A percentile compares a stretch with the other conserved stretches of the same genome.
phyloP scores from a whole-genome alignment of 2,888 invertebrate genomes.

The Sclerodermus sp. region DNA sequence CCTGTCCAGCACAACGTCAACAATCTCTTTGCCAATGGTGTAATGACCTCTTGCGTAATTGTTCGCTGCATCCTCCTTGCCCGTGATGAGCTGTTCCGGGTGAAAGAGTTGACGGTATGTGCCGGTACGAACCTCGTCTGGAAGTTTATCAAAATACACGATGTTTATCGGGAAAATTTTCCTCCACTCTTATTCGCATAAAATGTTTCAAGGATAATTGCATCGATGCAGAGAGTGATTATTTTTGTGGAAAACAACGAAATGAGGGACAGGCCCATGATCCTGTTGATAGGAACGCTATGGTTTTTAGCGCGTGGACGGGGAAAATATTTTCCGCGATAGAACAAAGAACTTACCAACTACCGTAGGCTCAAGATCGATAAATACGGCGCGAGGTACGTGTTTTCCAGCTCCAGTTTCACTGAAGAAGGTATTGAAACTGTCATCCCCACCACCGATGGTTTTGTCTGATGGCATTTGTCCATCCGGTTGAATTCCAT shows the following conservation, averaged over 20 bases:
- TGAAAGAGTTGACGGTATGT: constrained; percentile 96
- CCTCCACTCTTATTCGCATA: too few species aligned
- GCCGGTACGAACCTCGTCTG: constrained; percentile 88
- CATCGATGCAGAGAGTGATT: too few species aligned
- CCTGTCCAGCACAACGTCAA: constrained; percentile 85
- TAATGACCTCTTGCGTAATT: constrained; percentile 98
- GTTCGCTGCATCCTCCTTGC: constrained; percentile 96
- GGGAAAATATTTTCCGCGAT: too few species aligned
- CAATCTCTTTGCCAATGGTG: constrained; percentile 94
- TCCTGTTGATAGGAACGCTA: too few species aligned
- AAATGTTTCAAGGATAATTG: too few species aligned
- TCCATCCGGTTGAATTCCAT: constrained; percentile 90
- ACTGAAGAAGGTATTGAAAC: constrained; percentile 93
- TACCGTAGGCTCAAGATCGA: constrained; percentile 95
- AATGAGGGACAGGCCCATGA: too few species aligned
- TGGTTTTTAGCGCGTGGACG: too few species aligned
- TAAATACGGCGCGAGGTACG: constrained; percentile 91
- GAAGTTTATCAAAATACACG: constrained; percentile 9
- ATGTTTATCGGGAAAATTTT: too few species aligned
- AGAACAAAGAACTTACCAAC: constrained; percentile 62
- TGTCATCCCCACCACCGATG: constrained; percentile 88
- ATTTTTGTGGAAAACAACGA: too few species aligned
- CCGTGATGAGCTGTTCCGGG: constrained; percentile 95
- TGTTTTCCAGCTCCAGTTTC: constrained; percentile 97
- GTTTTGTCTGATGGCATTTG: constrained; percentile 94